Evolutionary conservation across 2,888 invertebrate species (phyloP).

Genomic region (Rhingia campestris): DNA sequence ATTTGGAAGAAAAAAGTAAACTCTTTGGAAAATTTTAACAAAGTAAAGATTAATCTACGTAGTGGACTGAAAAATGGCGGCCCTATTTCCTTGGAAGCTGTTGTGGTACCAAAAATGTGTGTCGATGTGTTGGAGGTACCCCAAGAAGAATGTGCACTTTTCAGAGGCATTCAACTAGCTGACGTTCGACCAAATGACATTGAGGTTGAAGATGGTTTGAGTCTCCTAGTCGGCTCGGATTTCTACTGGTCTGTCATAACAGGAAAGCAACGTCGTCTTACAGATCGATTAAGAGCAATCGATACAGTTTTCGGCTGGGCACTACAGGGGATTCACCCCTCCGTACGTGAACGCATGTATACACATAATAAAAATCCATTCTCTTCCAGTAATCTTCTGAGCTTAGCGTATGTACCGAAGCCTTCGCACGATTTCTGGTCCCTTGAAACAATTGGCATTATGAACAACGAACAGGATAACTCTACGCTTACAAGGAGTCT

Average conservation of each 20-base stretch:
- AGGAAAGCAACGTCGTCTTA: conserved; percentile 12
- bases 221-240: neutral
- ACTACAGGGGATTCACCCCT: neutral
- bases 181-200: neutral
- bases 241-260: conserved; percentile 17
- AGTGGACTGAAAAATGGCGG: neutral
- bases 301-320: conserved; percentile 22
- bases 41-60: conserved; percentile 1
- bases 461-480: neutral
- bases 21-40: neutral
- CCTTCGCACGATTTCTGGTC: conserved; percentile 6
- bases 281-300: neutral
- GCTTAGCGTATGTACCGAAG: neutral
- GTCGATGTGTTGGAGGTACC: conserved; percentile 14
- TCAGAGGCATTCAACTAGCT: neutral
- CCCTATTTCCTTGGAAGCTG: conserved; percentile 3
- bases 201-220: neutral
- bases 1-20: conserved; percentile 1
- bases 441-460: conserved; percentile 4
- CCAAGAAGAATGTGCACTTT: neutral
- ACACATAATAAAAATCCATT: neutral
- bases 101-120: conserved; percentile 29
- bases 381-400: conserved; percentile 7
- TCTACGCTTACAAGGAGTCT: neutral
- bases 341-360: neutral